phyloP scores from a whole-genome alignment of 1,140 invertebrate genomes.

The Doryteuthis pealeii region DNA sequence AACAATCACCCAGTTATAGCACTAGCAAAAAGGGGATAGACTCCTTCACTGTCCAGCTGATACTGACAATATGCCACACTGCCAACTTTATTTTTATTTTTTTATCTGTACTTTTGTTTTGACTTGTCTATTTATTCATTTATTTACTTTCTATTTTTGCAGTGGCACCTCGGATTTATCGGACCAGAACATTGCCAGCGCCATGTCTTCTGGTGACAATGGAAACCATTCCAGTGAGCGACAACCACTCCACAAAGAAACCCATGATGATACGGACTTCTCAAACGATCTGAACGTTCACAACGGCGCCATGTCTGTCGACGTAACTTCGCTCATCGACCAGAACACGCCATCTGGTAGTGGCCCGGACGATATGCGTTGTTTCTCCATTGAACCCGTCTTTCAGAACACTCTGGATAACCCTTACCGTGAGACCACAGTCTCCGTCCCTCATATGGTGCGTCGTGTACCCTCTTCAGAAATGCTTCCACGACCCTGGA shows the following conservation, averaged over 20 bases:
- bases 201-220: slow-evolving; percentile 12
- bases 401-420: slow-evolving; percentile 40
- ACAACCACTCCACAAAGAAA: slow-evolving; percentile 27
- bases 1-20: too few species aligned
- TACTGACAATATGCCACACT: too few species aligned
- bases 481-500: slow-evolving; percentile 45
- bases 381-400: slow-evolving; percentile 38
- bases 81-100: too few species aligned
- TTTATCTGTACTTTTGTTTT: too few species aligned
- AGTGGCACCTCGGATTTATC: background rate
- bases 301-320: slow-evolving; percentile 4
- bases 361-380: slow-evolving; percentile 21
- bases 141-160: background rate
- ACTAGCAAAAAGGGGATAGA: too few species aligned
- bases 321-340: slow-evolving; percentile 29
- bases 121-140: too few species aligned
- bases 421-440: slow-evolving; percentile 52
- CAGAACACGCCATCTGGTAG: slow-evolving; percentile 13
- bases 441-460: slow-evolving; percentile 39
- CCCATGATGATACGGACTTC: slow-evolving; percentile 12
- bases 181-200: background rate
- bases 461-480: slow-evolving; percentile 44
- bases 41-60: too few species aligned
- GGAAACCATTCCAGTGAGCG: slow-evolving; percentile 21
- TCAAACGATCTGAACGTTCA: background rate